Evolutionary conservation across 2,113 vertebrate genomes (phyloP), one percentile per base, ranked within the genome.

Genomic region (Anolis sagrei): DNA sequence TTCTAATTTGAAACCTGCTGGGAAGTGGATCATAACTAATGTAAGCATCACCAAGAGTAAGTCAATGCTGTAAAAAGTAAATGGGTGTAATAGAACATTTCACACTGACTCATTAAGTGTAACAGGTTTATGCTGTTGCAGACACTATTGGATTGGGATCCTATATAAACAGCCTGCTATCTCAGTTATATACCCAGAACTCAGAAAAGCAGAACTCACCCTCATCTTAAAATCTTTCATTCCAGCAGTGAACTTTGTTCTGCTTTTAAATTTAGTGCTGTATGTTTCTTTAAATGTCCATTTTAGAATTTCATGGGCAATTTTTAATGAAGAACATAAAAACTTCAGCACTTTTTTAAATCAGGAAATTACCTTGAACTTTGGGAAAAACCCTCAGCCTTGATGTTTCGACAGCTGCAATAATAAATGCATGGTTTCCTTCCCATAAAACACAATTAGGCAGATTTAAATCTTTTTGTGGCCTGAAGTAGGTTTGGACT

Each of bases 371-470:
- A 83, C 76, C 34, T 25, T 84, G 21, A 83, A 83, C 73, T 84
- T 39, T 84, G 44, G 61, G n/a, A n/a, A n/a, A n/a, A n/a, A n/a
- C n/a, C n/a, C n/a, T n/a, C n/a, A n/a, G n/a, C n/a, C n/a, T n/a
- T n/a, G n/a, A n/a, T n/a, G n/a, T n/a, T n/a, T n/a, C n/a, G 82
- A 68, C 74, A 84, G 44, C 61, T 76, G 61, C 61, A 84, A 76
- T 84, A 84, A 76, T 76, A 76, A 84, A 76, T 76, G 5, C 5
- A 32, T 29, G 11, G n/a, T 84, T 76, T 51, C 61, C 82, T 68
- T 73, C 34, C 32, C 61, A 84, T 84, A 66, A 84, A 83, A 83
- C 4, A 66, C 6, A 68, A 8, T 66, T 68, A 66, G 74, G n/a
- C 36, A 11, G 58, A 76, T 68, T 49, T 44, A 49, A 49, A 76